These are phyloP conservation scores for Anser brachyrhynchus DNA, from an alignment of 2,113 vertebrate genomes.

Conservation along the genomic window DNA sequence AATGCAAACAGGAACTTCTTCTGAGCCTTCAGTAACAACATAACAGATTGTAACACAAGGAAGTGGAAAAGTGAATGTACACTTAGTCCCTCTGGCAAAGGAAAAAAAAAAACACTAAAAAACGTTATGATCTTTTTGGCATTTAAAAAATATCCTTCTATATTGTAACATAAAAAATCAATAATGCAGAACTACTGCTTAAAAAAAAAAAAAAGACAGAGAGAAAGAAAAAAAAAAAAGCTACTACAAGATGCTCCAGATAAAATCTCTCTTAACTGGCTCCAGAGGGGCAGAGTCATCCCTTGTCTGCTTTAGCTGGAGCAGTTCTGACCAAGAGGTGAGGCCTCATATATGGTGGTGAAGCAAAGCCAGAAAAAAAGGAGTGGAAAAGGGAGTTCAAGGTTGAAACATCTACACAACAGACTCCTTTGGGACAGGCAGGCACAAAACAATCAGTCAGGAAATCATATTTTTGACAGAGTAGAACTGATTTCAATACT, in stretches of 20 bases:
- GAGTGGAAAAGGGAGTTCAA: constrained; percentile 27
- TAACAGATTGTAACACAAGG: neutral
- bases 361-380: neutral
- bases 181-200: constrained; percentile 38
- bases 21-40: neutral
- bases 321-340: constrained; percentile 29
- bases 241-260: neutral
- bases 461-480: neutral
- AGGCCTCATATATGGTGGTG: neutral
- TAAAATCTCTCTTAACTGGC: constrained; percentile 50
- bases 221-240: neutral
- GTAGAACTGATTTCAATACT: neutral
- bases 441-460: neutral
- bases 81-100: constrained; percentile 24
- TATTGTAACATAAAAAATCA: constrained; percentile 9
- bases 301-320: neutral
- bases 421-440: neutral
- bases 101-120: constrained; percentile 5
- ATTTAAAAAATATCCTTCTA: constrained; percentile 4
- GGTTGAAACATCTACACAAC: neutral
- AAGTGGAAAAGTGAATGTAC: neutral
- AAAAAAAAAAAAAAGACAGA: neutral
- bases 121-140: neutral
- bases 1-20: constrained; percentile 13
- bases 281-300: constrained; percentile 48